Percentiles rank a stretch among this genome's conserved stretches.
phyloP scores from a whole-genome alignment of 92 coral and sea anemone genomes.

The Porites lobata region DNA sequence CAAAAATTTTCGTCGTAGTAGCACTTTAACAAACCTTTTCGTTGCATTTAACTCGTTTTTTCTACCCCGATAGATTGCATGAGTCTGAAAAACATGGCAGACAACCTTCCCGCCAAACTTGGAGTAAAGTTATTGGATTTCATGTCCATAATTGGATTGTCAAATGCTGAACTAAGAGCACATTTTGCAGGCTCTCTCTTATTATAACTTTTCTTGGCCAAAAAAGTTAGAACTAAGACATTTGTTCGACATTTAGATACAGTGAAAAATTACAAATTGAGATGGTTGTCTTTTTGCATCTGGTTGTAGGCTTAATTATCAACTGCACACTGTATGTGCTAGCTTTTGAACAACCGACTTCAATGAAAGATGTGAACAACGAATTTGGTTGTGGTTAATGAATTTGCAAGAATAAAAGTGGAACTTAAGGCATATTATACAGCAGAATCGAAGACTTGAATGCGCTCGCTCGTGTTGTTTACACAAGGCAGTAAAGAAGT shows the following conservation, averaged over 20 bases:
- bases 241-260: no score
- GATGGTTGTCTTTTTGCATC: not conserved
- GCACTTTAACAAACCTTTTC: no score
- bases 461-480: slow-evolving; percentile 19
- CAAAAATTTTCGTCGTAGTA: no score
- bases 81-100: not conserved
- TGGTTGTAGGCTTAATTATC: no score
- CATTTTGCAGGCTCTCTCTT: slow-evolving; percentile 1
- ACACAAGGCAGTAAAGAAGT: not conserved
- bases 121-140: slow-evolving; percentile 31
- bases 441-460: not conserved
- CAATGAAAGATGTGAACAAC: not conserved
- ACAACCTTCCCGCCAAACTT: slow-evolving; percentile 28
- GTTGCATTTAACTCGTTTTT: no score
- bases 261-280: not conserved
- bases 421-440: not conserved
- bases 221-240: no score
- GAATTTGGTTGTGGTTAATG: not conserved
- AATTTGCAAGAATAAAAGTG: not conserved
- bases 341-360: slow-evolving; percentile 6
- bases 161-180: slow-evolving; percentile 20
- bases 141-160: slow-evolving; percentile 20
- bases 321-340: not conserved
- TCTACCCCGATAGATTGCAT: no score
- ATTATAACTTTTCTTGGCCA: not conserved